These are phyloP conservation scores for Excalfactoria chinensis DNA, from an alignment of 2,113 vertebrate genomes.

Conservation along the genomic window DNA sequence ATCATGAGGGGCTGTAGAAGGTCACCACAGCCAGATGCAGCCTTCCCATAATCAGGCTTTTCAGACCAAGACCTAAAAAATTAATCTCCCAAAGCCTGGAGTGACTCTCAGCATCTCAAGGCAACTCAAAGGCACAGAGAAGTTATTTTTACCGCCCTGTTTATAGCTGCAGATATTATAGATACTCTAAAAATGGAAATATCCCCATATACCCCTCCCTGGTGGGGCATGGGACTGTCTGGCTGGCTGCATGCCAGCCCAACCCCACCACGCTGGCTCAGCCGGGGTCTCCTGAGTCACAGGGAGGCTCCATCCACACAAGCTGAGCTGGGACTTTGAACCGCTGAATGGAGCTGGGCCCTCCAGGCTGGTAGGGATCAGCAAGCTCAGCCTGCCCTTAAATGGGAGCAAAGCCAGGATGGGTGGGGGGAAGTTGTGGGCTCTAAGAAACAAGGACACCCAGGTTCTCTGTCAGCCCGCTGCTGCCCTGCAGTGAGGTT, in stretches of 20 bases:
- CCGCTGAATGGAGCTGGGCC: background rate
- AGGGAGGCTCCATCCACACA: rapidly evolving
- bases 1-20: background rate
- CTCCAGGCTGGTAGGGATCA: background rate
- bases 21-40: conserved; percentile 21
- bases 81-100: background rate
- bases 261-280: background rate
- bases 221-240: background rate
- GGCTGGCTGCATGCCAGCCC: background rate
- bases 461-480: background rate
- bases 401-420: background rate
- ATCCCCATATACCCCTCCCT: background rate
- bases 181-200: conserved; percentile 51
- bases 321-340: background rate
- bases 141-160: conserved; percentile 63
- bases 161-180: conserved; percentile 62
- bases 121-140: conserved; percentile 21
- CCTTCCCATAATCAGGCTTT: background rate
- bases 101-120: background rate
- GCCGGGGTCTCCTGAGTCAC: background rate
- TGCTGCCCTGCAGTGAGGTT: background rate
- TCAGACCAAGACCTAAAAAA: conserved; percentile 47
- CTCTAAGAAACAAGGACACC: rapidly evolving
- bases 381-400: conserved; percentile 24
- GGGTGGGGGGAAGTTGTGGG: background rate